phyloP scores from a whole-genome alignment of 2,797 vertebrate genomes.

The Spheniscus humboldti region DNA sequence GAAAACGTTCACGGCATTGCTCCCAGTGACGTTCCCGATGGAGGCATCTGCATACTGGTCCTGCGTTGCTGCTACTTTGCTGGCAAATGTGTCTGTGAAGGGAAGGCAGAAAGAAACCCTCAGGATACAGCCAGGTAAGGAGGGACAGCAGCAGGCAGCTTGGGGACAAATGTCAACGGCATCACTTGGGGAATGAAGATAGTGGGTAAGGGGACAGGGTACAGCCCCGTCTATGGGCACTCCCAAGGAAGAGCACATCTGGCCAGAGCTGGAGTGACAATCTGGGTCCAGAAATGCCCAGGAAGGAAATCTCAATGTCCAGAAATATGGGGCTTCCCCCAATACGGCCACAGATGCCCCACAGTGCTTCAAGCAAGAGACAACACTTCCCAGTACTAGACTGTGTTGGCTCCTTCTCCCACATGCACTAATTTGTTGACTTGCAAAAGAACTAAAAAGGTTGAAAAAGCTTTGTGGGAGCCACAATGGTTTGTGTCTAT shows the following conservation, averaged over 20 bases:
- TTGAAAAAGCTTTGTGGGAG: not conserved
- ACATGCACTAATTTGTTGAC: not conserved
- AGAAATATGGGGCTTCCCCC: not conserved
- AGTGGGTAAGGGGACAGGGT: not conserved
- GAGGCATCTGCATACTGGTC: constrained; percentile 97
- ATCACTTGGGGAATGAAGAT: no score
- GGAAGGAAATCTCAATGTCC: not conserved
- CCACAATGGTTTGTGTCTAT: not conserved
- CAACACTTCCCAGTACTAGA: not conserved
- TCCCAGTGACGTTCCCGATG: constrained; percentile 96
- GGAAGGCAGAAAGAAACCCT: not conserved
- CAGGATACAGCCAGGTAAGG: not conserved
- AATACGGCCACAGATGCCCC: not conserved
- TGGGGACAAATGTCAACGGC: not conserved
- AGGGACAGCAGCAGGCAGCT: not conserved
- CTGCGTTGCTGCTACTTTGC: constrained; percentile 92
- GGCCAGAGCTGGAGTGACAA: not conserved
- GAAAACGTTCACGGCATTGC: constrained; percentile 97
- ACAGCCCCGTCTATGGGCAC: rapidly evolving
- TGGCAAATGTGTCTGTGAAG: constrained; percentile 93
- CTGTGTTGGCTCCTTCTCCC: not conserved
- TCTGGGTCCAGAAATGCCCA: not conserved
- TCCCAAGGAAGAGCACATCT: not conserved
- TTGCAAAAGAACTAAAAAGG: not conserved
- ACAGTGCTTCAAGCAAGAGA: not conserved